phyloP scores from a whole-genome alignment of 2,113 vertebrate species.

The Mustela lutreola region DNA sequence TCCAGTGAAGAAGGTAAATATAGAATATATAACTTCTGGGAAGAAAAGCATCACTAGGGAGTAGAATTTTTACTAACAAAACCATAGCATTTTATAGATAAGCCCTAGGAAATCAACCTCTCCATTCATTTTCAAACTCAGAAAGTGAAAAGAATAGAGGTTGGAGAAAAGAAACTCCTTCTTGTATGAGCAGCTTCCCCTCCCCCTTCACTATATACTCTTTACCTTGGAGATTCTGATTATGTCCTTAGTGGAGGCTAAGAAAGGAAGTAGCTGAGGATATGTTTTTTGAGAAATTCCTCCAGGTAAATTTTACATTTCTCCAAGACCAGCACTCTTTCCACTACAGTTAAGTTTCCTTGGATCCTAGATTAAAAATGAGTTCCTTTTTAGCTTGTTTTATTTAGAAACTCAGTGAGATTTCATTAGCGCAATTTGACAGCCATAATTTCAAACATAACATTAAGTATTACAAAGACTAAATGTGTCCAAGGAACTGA shows the following conservation, averaged over 20 bases:
- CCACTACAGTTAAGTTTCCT: conserved; percentile 3
- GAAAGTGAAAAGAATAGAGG: conserved; percentile 3
- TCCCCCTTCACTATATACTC: background rate
- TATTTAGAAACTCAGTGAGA: conserved; percentile 51
- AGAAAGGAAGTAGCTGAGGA: background rate
- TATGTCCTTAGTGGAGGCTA: background rate
- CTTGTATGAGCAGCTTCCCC: background rate
- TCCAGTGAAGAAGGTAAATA: background rate
- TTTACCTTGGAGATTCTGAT: background rate
- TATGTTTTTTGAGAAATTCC: conserved; percentile 36
- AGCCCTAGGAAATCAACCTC: background rate
- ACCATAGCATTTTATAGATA: background rate
- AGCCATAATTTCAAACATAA: background rate
- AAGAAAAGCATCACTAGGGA: conserved; percentile 11
- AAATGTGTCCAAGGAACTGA: conserved; percentile 48
- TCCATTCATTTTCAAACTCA: conserved; percentile 15
- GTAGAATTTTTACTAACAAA: conserved; percentile 25
- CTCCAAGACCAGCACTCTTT: conserved; percentile 40
- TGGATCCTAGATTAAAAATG: conserved; percentile 46
- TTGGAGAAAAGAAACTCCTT: background rate
- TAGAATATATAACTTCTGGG: background rate
- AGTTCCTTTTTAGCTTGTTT: background rate
- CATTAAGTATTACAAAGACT: conserved; percentile 25
- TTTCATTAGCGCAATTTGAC: conserved; percentile 43
- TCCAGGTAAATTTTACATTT: conserved; percentile 26